These are phyloP conservation scores for Didymodactylos carnosus DNA, from an alignment of 2,888 invertebrate species.

Conservation along the genomic window DNA sequence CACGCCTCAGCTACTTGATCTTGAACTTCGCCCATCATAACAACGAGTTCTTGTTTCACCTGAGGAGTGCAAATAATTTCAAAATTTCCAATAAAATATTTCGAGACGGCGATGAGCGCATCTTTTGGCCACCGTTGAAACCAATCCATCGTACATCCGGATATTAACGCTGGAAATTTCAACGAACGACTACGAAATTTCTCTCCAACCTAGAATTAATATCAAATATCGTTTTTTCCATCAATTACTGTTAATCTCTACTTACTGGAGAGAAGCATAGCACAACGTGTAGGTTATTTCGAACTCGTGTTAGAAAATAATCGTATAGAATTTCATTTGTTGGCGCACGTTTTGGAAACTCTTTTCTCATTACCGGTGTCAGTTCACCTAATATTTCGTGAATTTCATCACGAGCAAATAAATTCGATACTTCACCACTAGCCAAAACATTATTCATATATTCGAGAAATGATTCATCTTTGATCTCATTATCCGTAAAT, in stretches of 20 bases:
- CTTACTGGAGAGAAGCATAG: constrained; percentile 73
- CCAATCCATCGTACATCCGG: constrained; percentile 35
- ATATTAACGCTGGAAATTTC: constrained; percentile 32
- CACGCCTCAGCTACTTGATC: constrained; percentile 58
- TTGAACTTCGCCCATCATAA: constrained; percentile 57
- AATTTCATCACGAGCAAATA: constrained; percentile 80
- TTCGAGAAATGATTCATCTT: constrained; percentile 85
- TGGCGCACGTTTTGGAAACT: constrained; percentile 66
- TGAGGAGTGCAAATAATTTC: constrained; percentile 21
- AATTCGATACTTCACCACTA: constrained; percentile 47
- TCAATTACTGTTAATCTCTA: too few relatives aligned
- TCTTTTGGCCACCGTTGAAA: constrained; percentile 30
- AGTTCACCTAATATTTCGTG: constrained; percentile 77
- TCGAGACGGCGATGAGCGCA: constrained; percentile 28
- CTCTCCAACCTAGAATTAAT: too few relatives aligned
- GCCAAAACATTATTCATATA: constrained; percentile 84
- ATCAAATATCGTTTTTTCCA: too few relatives aligned
- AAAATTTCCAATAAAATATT: constrained; percentile 26
- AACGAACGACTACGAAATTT: constrained; percentile 27
- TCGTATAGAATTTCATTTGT: constrained; percentile 81
- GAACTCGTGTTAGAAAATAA: constrained; percentile 69
- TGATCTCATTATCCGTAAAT: constrained; percentile 85
- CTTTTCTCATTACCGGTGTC: constrained; percentile 75
- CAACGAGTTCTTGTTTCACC: constrained; percentile 34
- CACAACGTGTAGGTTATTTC: constrained; percentile 76